A percentile compares a stretch with the other conserved stretches of the same genome.
Conservation (phyloP, 2,888 invertebrate genomes). For the Lacanobia oleracea region DNA sequence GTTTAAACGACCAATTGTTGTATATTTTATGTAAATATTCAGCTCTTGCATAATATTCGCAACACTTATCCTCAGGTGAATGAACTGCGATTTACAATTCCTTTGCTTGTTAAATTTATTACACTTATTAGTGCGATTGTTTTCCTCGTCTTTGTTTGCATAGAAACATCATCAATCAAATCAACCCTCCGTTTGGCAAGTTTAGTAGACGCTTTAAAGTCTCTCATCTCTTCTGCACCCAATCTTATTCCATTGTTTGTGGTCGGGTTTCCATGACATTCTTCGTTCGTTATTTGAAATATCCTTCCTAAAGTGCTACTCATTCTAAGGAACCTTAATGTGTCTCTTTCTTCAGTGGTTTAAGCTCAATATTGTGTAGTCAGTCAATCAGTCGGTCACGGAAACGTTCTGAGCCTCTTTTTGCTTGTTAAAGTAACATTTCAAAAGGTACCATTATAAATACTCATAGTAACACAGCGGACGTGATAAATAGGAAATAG, state of each 20-base stretch:
- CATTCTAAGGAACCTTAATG: neutral
- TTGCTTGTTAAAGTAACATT: conserved; percentile 33
- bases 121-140: neutral
- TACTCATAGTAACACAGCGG: conserved; percentile 29
- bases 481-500: conserved; percentile 64
- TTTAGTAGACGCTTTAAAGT: neutral
- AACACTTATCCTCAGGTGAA: conserved; percentile 46
- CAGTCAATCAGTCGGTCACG: conserved; percentile 21
- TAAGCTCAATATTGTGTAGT: neutral
- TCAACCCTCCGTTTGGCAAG: neutral
- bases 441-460: conserved; percentile 14
- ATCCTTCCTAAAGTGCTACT: neutral
- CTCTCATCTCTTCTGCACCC: neutral
- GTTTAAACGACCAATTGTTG: conserved; percentile 63
- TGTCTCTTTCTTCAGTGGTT: neutral
- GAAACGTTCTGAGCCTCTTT: conserved; percentile 26
- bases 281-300: neutral
- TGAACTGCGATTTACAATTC: conserved; percentile 35
- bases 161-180: neutral
- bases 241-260: neutral
- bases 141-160: neutral
- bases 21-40: conserved; percentile 65
- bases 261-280: neutral
- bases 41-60: conserved; percentile 50
- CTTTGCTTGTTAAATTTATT: neutral